phyloP scores from a whole-genome alignment of 2,888 invertebrate species.

The Stenodema calcarata region DNA sequence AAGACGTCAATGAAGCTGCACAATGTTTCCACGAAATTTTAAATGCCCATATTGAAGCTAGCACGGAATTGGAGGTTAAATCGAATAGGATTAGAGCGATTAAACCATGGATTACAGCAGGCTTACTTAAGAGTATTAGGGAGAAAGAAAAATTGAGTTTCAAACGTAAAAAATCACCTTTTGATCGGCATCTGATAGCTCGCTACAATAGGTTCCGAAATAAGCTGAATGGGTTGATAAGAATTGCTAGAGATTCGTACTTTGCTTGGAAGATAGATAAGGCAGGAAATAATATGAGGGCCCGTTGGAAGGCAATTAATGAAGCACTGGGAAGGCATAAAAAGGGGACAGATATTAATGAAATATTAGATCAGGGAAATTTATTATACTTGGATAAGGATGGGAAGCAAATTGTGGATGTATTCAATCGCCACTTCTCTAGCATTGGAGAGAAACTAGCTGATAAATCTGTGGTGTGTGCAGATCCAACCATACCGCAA shows the following conservation, averaged over 20 bases:
- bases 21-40: slow-evolving; percentile 6
- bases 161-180: background rate
- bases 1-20: slow-evolving; percentile 7
- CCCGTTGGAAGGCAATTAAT: background rate
- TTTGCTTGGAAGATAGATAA: background rate
- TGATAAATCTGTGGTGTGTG: background rate
- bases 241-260: background rate
- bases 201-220: background rate
- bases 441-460: slow-evolving; percentile 26
- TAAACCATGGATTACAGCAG: slow-evolving; percentile 5
- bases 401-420: background rate
- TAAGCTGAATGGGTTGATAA: background rate
- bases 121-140: background rate
- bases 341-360: background rate
- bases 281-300: slow-evolving; percentile 9
- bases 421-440: slow-evolving; percentile 24
- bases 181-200: background rate
- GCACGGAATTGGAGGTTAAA: background rate
- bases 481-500: background rate
- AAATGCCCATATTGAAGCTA: background rate
- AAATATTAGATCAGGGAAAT: background rate
- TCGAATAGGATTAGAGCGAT: background rate
- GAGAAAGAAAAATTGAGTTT: background rate
- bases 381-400: background rate
- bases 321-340: background rate